Evolutionary conservation across 2,888 invertebrate species (phyloP).

Genomic region (Diarsia mendica): DNA sequence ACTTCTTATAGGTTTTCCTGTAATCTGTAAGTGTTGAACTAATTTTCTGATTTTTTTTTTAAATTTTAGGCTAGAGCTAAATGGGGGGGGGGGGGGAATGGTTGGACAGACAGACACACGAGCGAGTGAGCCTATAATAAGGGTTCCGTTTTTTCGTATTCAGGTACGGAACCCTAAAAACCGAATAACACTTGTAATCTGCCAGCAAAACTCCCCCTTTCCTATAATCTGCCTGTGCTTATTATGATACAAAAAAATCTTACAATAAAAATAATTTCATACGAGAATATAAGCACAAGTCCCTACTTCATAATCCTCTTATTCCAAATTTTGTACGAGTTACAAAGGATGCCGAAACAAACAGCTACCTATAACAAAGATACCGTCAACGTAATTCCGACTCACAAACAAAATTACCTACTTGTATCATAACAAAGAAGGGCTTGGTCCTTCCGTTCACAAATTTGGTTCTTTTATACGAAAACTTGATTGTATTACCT

Average conservation of each 20-base stretch:
- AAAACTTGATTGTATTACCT: slow-evolving; percentile 34
- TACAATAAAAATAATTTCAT: background rate
- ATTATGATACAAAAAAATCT: background rate
- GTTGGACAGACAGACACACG: too few relatives aligned
- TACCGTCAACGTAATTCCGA: slow-evolving; percentile 27
- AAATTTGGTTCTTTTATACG: slow-evolving; percentile 56
- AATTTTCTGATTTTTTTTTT: too few relatives aligned
- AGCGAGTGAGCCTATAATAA: too few relatives aligned
- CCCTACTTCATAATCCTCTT: background rate
- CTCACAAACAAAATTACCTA: slow-evolving; percentile 55
- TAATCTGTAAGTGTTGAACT: too few relatives aligned
- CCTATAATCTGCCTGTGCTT: background rate
- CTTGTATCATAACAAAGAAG: slow-evolving; percentile 53
- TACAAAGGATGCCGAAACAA: slow-evolving; percentile 26
- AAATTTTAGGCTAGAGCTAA: too few relatives aligned
- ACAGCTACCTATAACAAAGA: slow-evolving; percentile 19
- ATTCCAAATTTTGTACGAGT: slow-evolving; percentile 2
- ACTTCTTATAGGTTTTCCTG: too few relatives aligned
- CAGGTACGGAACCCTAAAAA: too few relatives aligned
- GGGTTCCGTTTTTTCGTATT: too few relatives aligned
- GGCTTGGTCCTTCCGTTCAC: slow-evolving; percentile 44
- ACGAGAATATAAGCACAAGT: background rate
- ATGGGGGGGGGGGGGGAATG: too few relatives aligned
- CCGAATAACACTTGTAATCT: background rate
- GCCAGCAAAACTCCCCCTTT: background rate